Evolutionary conservation across 1,140 invertebrate species (phyloP), one percentile per base, ranked within the genome.

Genomic region (Lepidurus apus): DNA sequence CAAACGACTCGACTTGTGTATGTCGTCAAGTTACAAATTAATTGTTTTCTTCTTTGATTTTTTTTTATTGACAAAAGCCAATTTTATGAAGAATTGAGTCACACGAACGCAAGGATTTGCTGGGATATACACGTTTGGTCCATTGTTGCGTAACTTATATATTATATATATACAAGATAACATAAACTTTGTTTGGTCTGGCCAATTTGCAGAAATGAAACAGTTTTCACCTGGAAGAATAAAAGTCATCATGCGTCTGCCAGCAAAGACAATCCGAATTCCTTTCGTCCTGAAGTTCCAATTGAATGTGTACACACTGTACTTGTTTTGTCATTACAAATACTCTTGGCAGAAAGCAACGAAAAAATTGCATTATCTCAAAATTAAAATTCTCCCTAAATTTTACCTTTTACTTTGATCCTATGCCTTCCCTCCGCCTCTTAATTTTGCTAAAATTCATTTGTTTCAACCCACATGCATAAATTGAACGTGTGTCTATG

Each of bases 241-340:
- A 34, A 34, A 34, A 34, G 34, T 26, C 34, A 34, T 34, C 34
- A 34, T n/a, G 21, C 21, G 53, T 65, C 53, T 65, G 13, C 53
- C 53, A 65, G 53, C 53, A 65, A 65, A 65, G 53, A 65, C 53
- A 65, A 65, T 65, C 53, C 53, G 53, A 65, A 65, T 65, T 65
- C 53, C 53, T 65, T 65, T 21, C 17, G 17, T n/a, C 53, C 21
- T 65, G 53, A 65, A 65, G 53, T 65, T 65, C 53, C 53, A 65
- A 65, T 65, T 65, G 53, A 65, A 65, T 65, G 53, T 65, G 13
- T n/a, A n/a, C 21, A 65, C 17, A 65, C 13, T 65, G 53, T 65
- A 65, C 53, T 65, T 65, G 53, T 65, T 65, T 34, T 65, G 53
- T 65, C 53, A 65, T 65, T 65, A 65, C 53, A 65, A 65, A 65